Percentiles rank a stretch among this genome's conserved stretches.
These are phyloP conservation scores for Sturnira hondurensis DNA, from an alignment of 2,113 vertebrate species.

Conservation along the genomic window DNA sequence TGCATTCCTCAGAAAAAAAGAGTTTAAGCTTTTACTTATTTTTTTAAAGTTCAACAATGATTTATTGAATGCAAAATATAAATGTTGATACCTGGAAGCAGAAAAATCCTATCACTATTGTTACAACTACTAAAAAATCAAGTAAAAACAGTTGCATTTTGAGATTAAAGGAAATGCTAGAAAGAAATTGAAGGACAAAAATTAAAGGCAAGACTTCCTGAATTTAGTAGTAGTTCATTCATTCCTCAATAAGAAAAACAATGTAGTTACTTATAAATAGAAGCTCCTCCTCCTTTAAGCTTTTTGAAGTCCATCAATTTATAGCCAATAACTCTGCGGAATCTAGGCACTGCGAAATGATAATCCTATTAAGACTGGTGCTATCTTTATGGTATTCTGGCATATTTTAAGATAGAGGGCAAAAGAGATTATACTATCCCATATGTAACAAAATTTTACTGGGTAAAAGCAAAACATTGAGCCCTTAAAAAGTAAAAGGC, in stretches of 20 bases:
- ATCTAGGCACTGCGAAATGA: background rate
- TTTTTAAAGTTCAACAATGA: too few relatives aligned
- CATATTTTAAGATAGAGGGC: background rate
- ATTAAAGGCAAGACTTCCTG: background rate
- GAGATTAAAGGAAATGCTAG: constrained; percentile 2
- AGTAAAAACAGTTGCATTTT: background rate
- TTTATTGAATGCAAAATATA: background rate
- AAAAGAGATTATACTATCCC: constrained; percentile 5
- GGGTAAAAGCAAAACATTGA: background rate
- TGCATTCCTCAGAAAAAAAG: background rate
- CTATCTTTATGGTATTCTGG: background rate
- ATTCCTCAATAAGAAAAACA: background rate
- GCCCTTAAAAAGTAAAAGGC: background rate
- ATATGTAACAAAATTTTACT: constrained; percentile 4
- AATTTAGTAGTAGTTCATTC: background rate
- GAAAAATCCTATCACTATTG: background rate
- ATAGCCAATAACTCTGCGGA: background rate
- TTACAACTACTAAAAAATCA: background rate
- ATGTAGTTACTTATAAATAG: background rate
- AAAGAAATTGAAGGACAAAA: background rate
- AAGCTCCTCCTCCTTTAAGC: background rate
- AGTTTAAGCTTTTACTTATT: background rate
- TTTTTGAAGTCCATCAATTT: background rate
- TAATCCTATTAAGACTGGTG: background rate
- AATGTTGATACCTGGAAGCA: background rate